Evolutionary conservation across 2,888 invertebrate species (phyloP).

Genomic region (Electrophaes corylata): DNA sequence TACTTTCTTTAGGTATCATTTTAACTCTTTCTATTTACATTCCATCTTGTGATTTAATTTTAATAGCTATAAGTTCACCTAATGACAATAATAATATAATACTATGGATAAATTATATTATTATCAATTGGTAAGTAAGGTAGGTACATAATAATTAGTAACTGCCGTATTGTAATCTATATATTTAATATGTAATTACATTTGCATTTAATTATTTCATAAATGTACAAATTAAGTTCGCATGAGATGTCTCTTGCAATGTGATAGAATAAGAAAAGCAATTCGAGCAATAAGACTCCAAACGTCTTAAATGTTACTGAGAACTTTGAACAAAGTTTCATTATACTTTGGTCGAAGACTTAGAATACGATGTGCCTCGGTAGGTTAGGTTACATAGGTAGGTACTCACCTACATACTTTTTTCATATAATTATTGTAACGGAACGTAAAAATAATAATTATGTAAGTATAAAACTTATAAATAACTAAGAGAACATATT

Average conservation of each 20-base stretch:
- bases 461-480: not conserved
- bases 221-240: slow-evolving; percentile 79
- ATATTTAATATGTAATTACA: slow-evolving; percentile 33
- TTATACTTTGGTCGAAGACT: no score
- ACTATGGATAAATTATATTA: not conserved
- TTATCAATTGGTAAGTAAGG: slow-evolving; percentile 3
- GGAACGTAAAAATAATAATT: not conserved
- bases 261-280: slow-evolving; percentile 63
- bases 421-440: not conserved
- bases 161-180: slow-evolving; percentile 59
- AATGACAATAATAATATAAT: slow-evolving; percentile 55
- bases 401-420: not conserved
- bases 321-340: no score
- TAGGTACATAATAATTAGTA: slow-evolving; percentile 31
- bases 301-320: no score
- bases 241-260: slow-evolving; percentile 68
- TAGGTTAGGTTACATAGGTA: not conserved
- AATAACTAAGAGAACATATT: not conserved
- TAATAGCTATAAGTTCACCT: slow-evolving; percentile 47
- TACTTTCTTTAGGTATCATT: not conserved
- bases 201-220: slow-evolving; percentile 74
- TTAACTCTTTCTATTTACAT: slow-evolving; percentile 33
- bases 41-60: slow-evolving; percentile 48
- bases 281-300: no score
- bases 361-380: not conserved